Evolutionary conservation across 2,888 invertebrate species (phyloP), one percentile per base, ranked within the genome.

Genomic region (Tinea pellionella): DNA sequence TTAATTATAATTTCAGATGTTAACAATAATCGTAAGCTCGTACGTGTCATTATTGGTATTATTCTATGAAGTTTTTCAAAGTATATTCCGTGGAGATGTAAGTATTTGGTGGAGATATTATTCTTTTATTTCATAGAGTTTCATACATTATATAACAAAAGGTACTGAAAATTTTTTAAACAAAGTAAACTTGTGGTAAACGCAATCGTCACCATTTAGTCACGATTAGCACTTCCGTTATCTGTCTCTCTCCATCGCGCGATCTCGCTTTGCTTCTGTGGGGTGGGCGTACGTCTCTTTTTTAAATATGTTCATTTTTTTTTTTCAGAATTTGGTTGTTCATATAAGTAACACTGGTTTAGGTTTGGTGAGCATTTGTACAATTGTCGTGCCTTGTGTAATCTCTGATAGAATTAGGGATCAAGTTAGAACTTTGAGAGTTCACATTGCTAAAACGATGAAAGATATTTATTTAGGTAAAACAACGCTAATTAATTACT

Each of bases 401-500:
- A 72, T 72, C 43, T 73, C 75, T 0, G 78, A 77, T 59, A 68
- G 64, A 43, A 69, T 80, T 0, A 72, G 75, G 37, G 67, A 63
- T 1, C 73, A 80, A 61, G 78, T 77, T 2, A 65, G 66, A 9
- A 65, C 66, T 2, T 64, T 81, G 1, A 66, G 73, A 12, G 76
- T 78, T 58, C 65, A 77, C n/a, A 65, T 83, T 1, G 75, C 78
- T 16, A 73, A 74, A 2, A 71, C 72, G 24, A 72, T 83, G 3
- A 80, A 79, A 63, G 80, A 78, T 59, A 75, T 77, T 61, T 71
- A 73, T 64, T 66, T 81, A 13, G 78, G 77, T 75, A 65, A 59
- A 13, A 12, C 11, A 24, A n/a, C n/a, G n/a, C n/a, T n/a, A n/a
- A n/a, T n/a, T n/a, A n/a, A n/a, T n/a, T n/a, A n/a, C n/a, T n/a